Percentiles rank a stretch among this genome's conserved stretches.
Conservation (phyloP, 2,797 vertebrate species). For the Loriculus beryllinus region DNA sequence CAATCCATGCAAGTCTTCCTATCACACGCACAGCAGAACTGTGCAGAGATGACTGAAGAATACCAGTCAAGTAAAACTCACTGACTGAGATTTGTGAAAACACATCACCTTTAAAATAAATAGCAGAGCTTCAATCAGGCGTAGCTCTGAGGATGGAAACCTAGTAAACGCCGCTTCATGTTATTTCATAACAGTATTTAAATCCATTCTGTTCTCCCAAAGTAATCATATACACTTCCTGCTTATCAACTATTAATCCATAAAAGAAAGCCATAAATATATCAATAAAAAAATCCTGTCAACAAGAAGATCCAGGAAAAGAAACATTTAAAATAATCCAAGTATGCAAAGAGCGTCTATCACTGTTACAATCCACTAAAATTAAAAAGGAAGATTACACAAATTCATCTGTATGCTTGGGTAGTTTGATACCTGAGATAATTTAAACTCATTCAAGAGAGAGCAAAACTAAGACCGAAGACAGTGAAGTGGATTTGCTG, state of each 20-base stretch:
- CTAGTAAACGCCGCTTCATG: neutral
- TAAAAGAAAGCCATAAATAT: neutral
- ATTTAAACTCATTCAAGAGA: neutral
- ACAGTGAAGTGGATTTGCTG: neutral
- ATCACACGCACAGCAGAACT: neutral
- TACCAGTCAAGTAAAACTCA: neutral
- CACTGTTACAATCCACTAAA: neutral
- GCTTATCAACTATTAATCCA: neutral
- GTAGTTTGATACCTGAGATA: neutral
- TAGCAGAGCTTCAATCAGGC: neutral
- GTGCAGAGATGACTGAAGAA: neutral
- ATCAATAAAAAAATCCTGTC: neutral
- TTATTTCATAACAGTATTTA: neutral
- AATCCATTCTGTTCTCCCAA: neutral
- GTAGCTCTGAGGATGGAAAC: neutral
- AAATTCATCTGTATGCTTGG: neutral
- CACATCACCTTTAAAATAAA: neutral
- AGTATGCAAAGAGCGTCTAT: neutral
- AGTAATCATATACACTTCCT: neutral
- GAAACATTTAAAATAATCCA: neutral
- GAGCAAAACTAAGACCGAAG: neutral
- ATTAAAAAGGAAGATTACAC: neutral
- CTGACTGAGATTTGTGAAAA: neutral
- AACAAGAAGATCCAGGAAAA: neutral
- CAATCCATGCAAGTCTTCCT: neutral